These are phyloP conservation scores for Podarcis muralis DNA, from an alignment of 2,113 vertebrate species.

Conservation along the genomic window DNA sequence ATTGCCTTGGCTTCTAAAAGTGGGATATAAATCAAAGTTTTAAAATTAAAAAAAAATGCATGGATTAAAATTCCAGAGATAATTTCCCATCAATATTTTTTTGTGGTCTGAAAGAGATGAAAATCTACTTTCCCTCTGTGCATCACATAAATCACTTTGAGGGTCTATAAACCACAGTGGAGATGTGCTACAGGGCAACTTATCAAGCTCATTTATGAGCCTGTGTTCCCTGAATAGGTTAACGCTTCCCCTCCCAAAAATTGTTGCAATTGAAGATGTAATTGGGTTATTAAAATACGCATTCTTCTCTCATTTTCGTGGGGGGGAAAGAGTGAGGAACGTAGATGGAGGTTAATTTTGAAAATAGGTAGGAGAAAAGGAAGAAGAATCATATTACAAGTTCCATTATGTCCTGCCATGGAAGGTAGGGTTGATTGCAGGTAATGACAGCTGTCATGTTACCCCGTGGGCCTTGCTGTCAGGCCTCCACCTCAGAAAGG, in stretches of 20 bases:
- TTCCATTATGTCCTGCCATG: background rate
- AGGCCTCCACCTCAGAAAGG: background rate
- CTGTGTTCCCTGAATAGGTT: background rate
- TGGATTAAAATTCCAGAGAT: background rate
- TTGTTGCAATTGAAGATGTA: background rate
- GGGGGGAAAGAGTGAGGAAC: background rate
- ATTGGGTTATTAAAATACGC: background rate
- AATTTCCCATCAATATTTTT: background rate
- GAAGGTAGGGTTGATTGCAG: background rate
- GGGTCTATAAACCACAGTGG: too few species aligned
- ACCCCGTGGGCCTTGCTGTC: background rate
- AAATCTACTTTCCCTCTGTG: background rate
- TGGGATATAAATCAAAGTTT: too few species aligned
- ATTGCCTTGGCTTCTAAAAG: too few species aligned
- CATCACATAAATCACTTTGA: background rate
- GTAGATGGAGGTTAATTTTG: background rate
- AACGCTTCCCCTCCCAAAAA: background rate
- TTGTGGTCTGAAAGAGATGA: background rate
- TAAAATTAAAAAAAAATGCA: background rate
- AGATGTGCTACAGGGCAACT: background rate
- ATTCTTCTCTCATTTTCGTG: background rate
- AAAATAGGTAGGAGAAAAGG: too few species aligned
- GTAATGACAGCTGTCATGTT: background rate
- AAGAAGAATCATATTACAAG: background rate
- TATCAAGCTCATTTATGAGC: background rate